Conservation (phyloP, 2,113 vertebrate genomes). For the Dicentrarchus labrax region DNA sequence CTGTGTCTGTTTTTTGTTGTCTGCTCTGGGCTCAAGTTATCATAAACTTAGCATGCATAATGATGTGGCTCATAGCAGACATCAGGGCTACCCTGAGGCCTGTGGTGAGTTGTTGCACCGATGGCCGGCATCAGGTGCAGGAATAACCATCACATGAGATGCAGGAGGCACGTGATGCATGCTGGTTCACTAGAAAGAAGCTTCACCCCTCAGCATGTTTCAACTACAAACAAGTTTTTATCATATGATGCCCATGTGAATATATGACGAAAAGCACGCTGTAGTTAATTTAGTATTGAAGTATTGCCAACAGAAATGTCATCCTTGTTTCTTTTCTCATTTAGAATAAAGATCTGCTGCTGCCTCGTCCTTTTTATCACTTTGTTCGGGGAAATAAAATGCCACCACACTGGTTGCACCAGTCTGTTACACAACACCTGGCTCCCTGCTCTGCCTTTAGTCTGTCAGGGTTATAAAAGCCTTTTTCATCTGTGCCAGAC, state of each 20-base stretch:
- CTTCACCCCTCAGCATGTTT: slow-evolving; percentile 53
- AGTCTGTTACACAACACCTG: slow-evolving; percentile 61
- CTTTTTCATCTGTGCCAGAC: slow-evolving; percentile 1
- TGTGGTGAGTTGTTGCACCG: neutral
- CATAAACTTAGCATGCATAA: slow-evolving; percentile 10
- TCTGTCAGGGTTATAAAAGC: slow-evolving; percentile 16
- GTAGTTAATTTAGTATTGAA: neutral
- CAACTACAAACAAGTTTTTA: slow-evolving; percentile 53
- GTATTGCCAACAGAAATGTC: slow-evolving; percentile 1
- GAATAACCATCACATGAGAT: slow-evolving; percentile 40
- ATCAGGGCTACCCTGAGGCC: neutral
- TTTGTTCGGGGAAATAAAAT: slow-evolving; percentile 40
- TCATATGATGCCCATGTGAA: slow-evolving; percentile 45
- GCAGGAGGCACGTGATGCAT: slow-evolving; percentile 19
- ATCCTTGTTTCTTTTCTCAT: neutral
- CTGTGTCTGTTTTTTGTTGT: slow-evolving; percentile 15
- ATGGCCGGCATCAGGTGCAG: slow-evolving; percentile 21
- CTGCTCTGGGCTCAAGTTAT: neutral
- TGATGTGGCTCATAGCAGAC: neutral
- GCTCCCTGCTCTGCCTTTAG: neutral
- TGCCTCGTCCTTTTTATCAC: neutral
- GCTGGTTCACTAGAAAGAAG: slow-evolving; percentile 13
- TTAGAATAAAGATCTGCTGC: slow-evolving; percentile 15
- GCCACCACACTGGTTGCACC: slow-evolving; percentile 58
- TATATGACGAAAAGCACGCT: slow-evolving; percentile 16